Conservation (phyloP, 2,797 vertebrate species). For the Peromyscus eremicus region DNA sequence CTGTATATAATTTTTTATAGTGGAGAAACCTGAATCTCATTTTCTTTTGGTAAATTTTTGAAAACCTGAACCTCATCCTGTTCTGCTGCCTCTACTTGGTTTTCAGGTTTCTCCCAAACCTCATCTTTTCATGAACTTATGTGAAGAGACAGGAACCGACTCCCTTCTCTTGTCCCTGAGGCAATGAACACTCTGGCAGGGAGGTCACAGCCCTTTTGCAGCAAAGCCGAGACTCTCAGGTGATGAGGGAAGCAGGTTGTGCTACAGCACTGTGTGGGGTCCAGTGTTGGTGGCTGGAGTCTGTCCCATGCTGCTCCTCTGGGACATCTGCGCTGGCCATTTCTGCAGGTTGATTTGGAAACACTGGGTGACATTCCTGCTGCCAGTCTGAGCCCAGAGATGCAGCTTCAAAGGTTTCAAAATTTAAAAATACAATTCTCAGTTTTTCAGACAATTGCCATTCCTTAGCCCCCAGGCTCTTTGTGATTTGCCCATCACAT, state of each 20-base stretch:
- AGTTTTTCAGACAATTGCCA: neutral
- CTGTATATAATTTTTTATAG: neutral
- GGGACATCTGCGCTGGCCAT: rapidly evolving
- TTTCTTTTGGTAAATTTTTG: neutral
- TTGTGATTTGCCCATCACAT: too few species aligned
- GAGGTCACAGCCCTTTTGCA: neutral
- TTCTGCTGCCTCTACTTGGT: neutral
- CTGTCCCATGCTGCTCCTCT: neutral
- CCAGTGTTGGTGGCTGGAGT: neutral
- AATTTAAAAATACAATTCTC: neutral
- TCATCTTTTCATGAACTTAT: neutral
- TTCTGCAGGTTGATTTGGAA: neutral
- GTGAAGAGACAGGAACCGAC: neutral
- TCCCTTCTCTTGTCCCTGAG: neutral
- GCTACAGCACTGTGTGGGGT: neutral
- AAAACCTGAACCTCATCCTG: neutral
- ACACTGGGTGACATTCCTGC: too few species aligned
- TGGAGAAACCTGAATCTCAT: neutral
- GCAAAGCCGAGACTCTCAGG: neutral
- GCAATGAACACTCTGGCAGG: neutral
- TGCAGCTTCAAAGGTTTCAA: neutral
- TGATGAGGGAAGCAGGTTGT: neutral
- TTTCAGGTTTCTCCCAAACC: neutral
- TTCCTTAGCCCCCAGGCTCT: neutral
- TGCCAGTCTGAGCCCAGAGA: neutral